Base-by-base conservation (phyloP, 2,888 invertebrate genomes). In the Parascotia fuliginaria region DNA sequence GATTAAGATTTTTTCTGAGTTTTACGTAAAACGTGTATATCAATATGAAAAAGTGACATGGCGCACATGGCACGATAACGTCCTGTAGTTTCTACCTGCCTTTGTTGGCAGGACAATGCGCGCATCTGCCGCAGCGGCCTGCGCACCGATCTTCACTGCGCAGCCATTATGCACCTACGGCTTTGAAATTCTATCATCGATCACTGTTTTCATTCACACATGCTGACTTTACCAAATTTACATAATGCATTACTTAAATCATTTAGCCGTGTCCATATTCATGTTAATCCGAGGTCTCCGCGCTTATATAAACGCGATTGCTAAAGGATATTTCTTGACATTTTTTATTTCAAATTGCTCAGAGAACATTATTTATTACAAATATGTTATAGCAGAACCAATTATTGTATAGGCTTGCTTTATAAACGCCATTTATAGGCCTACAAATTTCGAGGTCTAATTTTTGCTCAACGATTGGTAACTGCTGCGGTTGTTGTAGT, bases 31-130 rank as follows among this genome's bases (percentile, higher is more conserved):
- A 90, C 84, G 75, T 78, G 73, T 70, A 76, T 63, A 70, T 66
- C 74, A 71, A 76, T 73, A 77, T 84, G 83, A 89, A 91, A 91
- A 91, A 90, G 81, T 91, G 87, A 91, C 91, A 89, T 76, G 83
- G 67, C 83, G 87, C 91, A 92, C 89, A 92, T 92, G 91, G 90
- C 83, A 77, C 67, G 75, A 72, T 74, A 79, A 75, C 79, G 83
- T 85, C 79, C 76, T 83, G 55, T 65, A 63, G 65, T 70, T 68
- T 67, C 83, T 91, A 91, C 91, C 91, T 91, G 90, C 89, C 74
- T 92, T 92, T 91, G 90, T 91, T 83, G 75, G 62, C 68, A 66
- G 73, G 74, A 91, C 91, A 89, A 91, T 88, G 81, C 77, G 67
- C 65, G 81, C 89, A 90, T 91, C 90, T 90, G 91, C 88, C 84